Evolutionary conservation across 2,113 vertebrate species (phyloP), one percentile per base, ranked within the genome.

Genomic region (Crotalus helleri): DNA sequence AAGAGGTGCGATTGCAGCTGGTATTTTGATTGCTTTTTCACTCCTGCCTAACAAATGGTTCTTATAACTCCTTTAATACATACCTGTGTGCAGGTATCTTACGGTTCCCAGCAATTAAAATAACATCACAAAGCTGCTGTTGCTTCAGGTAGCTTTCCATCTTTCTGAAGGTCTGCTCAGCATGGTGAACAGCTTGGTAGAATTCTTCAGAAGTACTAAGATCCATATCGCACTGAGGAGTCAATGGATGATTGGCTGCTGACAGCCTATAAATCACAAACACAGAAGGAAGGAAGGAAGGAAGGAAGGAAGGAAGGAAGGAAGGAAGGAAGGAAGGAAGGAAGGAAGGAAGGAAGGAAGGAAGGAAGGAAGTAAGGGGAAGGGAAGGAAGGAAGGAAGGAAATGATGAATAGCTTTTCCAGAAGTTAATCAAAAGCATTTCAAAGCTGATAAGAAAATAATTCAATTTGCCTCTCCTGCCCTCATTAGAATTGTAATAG

Each of bases 81-180:
- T 97, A 98, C 98, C 98, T 98, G 89, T 98, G 98, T 54, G 98
- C 98, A 92, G 98, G 98, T 96, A 98, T 98, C 93, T 98, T 98
- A 92, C 98, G 96, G 39, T 98, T 97, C 8, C 98, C 98, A 55
- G 98, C 98, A 92, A 98, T 97, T 46, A 98, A 95, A 81, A 98
- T 98, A 92, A 98, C 98, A 0, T 98, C 98, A 95, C 98, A 98
- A 59, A 98, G 98, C 61, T 98, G 98, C 59, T 98, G 98, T 74
- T 98, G 98, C 90, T 98, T 98, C 94, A 98, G 1, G 94, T 98
- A 98, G 94, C 95, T 98, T 95, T 98, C 98, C 98, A 98, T 98
- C 92, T 98, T 98, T 89, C 97, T 95, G 95, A 98, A 98, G 29
- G 98, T 98, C 96, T 98, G 98, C 26, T 98, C 98, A 0, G 98